Conservation (phyloP, 2,797 vertebrate species). For the Microctenopoma lineatum region DNA sequence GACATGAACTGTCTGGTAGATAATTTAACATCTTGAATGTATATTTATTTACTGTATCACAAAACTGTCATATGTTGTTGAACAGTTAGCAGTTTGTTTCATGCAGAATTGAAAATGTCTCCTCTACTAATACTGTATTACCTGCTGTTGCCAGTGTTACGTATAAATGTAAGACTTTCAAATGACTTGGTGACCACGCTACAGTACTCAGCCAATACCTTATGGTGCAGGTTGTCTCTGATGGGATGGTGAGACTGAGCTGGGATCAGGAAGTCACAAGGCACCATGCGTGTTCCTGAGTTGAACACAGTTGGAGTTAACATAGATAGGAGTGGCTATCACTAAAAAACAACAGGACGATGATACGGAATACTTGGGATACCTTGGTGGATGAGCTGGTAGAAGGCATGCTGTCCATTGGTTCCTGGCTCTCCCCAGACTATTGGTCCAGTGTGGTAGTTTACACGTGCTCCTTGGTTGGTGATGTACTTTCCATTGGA, state of each 20-base stretch:
- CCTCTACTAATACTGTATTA: background rate
- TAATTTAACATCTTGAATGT: background rate
- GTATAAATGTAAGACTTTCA: no score
- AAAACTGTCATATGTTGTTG: no score
- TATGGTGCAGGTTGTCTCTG: conserved; percentile 94
- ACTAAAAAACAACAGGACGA: background rate
- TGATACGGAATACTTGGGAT: background rate
- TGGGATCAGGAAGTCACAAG: conserved; percentile 95
- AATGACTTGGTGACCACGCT: background rate
- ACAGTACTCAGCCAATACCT: conserved; percentile 78
- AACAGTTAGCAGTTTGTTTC: no score
- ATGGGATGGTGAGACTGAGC: conserved; percentile 94
- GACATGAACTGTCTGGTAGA: background rate
- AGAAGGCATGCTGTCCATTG: conserved; percentile 98
- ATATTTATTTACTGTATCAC: background rate
- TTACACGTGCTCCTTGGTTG: conserved; percentile 88
- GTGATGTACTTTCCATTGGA: conserved; percentile 98
- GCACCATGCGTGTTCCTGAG: conserved; percentile 95
- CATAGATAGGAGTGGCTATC: background rate
- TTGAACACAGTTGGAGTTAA: conserved; percentile 6
- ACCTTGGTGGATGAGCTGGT: conserved; percentile 99
- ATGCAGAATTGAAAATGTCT: background rate
- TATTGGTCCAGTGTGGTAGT: conserved; percentile 94
- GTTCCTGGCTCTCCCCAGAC: conserved; percentile 99
- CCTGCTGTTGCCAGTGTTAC: no score